phyloP scores from a whole-genome alignment of 2,888 invertebrate species.

The Pteria penguin region DNA sequence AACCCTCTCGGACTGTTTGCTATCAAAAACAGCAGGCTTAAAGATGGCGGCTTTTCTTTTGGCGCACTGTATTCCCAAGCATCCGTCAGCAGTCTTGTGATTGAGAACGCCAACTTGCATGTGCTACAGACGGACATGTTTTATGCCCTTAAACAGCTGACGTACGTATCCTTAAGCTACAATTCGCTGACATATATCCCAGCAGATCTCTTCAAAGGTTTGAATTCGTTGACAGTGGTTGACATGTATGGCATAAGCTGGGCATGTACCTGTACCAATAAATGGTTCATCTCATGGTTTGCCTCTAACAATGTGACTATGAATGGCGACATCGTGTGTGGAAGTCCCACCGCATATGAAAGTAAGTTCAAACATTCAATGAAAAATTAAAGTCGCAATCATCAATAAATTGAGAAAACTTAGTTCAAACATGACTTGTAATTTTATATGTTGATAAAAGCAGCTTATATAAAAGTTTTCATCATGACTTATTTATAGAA shows the following conservation, averaged over 20 bases:
- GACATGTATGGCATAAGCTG: slow-evolving; percentile 46
- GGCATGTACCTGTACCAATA: slow-evolving; percentile 51
- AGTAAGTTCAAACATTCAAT: no score
- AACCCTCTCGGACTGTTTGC: slow-evolving; percentile 52
- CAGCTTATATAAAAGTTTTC: no score
- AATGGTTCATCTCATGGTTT: slow-evolving; percentile 51
- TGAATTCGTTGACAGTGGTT: slow-evolving; percentile 45
- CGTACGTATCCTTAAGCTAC: slow-evolving; percentile 49
- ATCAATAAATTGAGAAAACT: no score
- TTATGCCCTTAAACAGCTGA: slow-evolving; percentile 45
- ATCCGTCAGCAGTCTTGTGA: slow-evolving; percentile 37
- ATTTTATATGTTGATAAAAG: no score
- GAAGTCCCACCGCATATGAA: slow-evolving; percentile 15
- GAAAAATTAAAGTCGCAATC: no score
- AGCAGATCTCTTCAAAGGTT: slow-evolving; percentile 38
- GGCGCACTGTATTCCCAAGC: slow-evolving; percentile 48
- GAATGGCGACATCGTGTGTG: slow-evolving; percentile 52
- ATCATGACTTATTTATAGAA: no score
- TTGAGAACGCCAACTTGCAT: slow-evolving; percentile 46
- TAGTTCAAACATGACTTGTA: no score
- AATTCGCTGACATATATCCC: slow-evolving; percentile 50
- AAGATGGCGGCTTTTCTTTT: slow-evolving; percentile 47
- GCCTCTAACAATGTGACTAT: slow-evolving; percentile 52
- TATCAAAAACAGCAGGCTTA: slow-evolving; percentile 49
- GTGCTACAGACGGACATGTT: slow-evolving; percentile 48